These are phyloP conservation scores for Mesochorus sp. DNA, from an alignment of 2,888 invertebrate species.

Conservation along the genomic window DNA sequence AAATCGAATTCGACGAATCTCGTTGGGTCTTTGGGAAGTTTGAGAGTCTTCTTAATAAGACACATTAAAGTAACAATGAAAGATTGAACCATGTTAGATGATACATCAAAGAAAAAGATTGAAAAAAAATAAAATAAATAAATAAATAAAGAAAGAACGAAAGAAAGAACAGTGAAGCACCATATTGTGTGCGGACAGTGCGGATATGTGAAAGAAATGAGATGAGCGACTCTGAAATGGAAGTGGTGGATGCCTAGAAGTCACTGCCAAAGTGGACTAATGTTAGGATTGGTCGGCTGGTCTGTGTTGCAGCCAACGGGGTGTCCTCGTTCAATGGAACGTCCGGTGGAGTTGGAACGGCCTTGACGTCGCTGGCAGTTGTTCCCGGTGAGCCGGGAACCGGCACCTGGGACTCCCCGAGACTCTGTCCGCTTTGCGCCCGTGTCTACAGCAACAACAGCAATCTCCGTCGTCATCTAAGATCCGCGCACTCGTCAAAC, in stretches of 20 bases:
- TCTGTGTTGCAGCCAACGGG: constrained; percentile 72
- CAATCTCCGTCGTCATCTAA: constrained; percentile 75
- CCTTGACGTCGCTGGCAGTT: constrained; percentile 37
- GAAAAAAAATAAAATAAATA: no score
- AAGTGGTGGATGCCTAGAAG: constrained; percentile 13
- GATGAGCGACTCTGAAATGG: constrained; percentile 2
- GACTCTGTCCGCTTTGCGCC: constrained; percentile 75
- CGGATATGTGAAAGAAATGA: background rate
- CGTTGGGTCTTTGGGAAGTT: background rate
- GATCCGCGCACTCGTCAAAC: constrained; percentile 71
- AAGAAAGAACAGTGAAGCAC: background rate
- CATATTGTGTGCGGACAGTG: background rate
- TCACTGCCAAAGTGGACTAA: constrained; percentile 63
- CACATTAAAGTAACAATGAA: no score
- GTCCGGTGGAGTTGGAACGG: constrained; percentile 25
- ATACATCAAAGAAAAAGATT: no score
- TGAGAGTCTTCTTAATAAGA: no score
- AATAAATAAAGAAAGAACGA: no score
- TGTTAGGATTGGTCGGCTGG: constrained; percentile 73
- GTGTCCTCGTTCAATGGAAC: constrained; percentile 41
- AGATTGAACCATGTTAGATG: no score
- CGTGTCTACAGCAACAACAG: constrained; percentile 79
- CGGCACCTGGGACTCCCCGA: constrained; percentile 75
- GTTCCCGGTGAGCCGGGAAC: constrained; percentile 60
- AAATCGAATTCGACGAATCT: background rate